A percentile compares a stretch with the other conserved stretches of the same genome.
Evolutionary conservation across 2,797 vertebrate species (phyloP).

Genomic region (Euthynnus affinis): DNA sequence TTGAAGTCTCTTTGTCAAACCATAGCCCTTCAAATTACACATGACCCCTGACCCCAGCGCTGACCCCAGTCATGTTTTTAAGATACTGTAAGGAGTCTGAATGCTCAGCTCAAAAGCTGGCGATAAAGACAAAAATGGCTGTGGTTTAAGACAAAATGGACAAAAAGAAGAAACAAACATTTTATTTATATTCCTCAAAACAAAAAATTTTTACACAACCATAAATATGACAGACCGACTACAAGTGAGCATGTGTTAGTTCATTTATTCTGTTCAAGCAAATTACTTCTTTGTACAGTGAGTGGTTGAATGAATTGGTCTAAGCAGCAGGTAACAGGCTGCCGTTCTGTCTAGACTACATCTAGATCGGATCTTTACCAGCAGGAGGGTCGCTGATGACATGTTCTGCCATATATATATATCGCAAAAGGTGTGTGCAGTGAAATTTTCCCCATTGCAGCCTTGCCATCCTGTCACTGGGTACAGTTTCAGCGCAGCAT

Average conservation of each 20-base stretch:
- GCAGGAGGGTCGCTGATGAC: conserved; percentile 45
- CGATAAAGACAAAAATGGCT: conserved; percentile 7
- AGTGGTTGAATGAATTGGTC: conserved; percentile 80
- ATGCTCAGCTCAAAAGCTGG: not conserved
- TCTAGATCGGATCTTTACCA: conserved; percentile 80
- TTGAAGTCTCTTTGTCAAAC: not conserved
- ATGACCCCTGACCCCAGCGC: not conserved
- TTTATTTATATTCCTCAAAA: conserved; percentile 87
- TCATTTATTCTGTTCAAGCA: conserved; percentile 85
- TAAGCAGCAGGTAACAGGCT: conserved; percentile 83
- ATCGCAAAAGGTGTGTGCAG: conserved; percentile 39
- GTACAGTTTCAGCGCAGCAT: conserved; percentile 53
- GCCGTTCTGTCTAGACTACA: conserved; percentile 81
- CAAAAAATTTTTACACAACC: conserved; percentile 80
- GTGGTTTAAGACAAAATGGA: conserved; percentile 70
- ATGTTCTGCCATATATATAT: conserved; percentile 24
- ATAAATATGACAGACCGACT: conserved; percentile 85
- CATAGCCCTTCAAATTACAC: not conserved
- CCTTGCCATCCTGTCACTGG: conserved; percentile 55
- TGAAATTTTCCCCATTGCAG: conserved; percentile 47
- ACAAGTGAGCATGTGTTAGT: conserved; percentile 81
- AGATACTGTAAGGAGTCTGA: not conserved
- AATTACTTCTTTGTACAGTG: conserved; percentile 81
- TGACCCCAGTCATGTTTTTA: not conserved
- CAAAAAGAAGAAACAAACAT: conserved; percentile 82